These are phyloP conservation scores for Ips nitidus DNA, from an alignment of 1,140 invertebrate species.

Conservation along the genomic window DNA sequence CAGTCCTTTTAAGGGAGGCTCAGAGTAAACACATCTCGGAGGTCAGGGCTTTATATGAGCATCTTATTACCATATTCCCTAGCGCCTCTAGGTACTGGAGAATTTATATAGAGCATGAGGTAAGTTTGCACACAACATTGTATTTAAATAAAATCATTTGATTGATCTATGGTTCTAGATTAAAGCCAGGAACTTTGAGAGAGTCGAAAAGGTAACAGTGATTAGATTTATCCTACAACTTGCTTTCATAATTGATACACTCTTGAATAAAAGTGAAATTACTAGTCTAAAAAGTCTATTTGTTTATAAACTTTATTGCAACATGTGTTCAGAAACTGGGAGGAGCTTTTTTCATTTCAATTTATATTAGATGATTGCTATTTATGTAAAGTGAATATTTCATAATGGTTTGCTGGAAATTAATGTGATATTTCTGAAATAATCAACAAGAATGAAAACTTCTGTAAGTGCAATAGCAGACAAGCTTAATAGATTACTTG, in stretches of 20 bases:
- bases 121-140: constrained; percentile 48
- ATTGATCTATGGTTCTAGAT: constrained; percentile 66
- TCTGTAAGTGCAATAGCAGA: too few species aligned
- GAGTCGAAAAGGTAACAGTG: constrained; percentile 92
- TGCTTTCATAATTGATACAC: constrained; percentile 1
- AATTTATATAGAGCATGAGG: constrained; percentile 99
- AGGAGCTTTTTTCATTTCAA: constrained; percentile 62
- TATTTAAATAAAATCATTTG: neutral
- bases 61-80: constrained; percentile 89
- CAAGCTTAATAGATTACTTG: too few species aligned
- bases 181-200: constrained; percentile 93
- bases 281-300: neutral
- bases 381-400: neutral
- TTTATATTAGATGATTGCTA: neutral
- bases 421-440: too few species aligned
- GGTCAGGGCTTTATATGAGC: constrained; percentile 90
- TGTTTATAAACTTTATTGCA: neutral
- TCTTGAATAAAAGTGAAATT: neutral
- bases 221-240: neutral
- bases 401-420: too few species aligned
- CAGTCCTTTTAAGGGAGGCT: constrained; percentile 88
- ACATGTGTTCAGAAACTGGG: constrained; percentile 57
- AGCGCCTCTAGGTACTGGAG: constrained; percentile 98
- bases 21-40: constrained; percentile 89
- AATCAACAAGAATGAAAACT: too few species aligned